A percentile compares a stretch with the other conserved stretches of the same genome.
These are phyloP conservation scores for Phortica okadai DNA, from an alignment of 2,888 invertebrate genomes.

Conservation along the genomic window DNA sequence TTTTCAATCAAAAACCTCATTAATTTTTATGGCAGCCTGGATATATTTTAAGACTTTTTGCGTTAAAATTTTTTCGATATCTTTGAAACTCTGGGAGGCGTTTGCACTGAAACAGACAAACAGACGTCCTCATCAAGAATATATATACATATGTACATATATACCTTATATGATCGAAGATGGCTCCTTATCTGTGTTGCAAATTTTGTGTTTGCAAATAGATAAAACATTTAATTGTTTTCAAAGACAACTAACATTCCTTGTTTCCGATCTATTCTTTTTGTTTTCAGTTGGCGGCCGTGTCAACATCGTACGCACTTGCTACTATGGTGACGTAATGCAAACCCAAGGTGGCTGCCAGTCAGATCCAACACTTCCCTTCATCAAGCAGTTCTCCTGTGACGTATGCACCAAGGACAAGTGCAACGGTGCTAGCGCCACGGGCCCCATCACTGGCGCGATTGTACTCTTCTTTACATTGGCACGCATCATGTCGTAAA, in stretches of 20 bases:
- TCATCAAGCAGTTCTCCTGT: slow-evolving; percentile 67
- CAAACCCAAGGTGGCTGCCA: slow-evolving; percentile 67
- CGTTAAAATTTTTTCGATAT: no score
- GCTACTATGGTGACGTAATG: slow-evolving; percentile 70
- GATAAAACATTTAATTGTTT: background rate
- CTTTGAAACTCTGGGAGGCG: no score
- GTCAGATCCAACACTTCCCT: slow-evolving; percentile 64
- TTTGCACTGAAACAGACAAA: no score
- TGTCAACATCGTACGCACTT: slow-evolving; percentile 58
- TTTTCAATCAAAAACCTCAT: no score
- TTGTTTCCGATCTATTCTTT: background rate
- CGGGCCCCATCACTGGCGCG: slow-evolving; percentile 64
- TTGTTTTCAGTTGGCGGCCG: slow-evolving; percentile 55
- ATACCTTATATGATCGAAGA: no score
- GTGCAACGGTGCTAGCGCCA: slow-evolving; percentile 68
- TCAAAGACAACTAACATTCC: background rate
- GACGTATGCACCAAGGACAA: slow-evolving; percentile 69
- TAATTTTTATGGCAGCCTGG: no score
- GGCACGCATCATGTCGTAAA: slow-evolving; percentile 70
- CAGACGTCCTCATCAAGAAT: no score
- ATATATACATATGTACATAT: no score
- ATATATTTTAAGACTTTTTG: no score
- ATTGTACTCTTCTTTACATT: slow-evolving; percentile 68
- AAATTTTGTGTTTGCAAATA: no score
- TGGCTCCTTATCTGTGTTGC: no score